Base-by-base conservation (phyloP, 1,140 invertebrate genomes). In the Brachionus paranguensis region DNA sequence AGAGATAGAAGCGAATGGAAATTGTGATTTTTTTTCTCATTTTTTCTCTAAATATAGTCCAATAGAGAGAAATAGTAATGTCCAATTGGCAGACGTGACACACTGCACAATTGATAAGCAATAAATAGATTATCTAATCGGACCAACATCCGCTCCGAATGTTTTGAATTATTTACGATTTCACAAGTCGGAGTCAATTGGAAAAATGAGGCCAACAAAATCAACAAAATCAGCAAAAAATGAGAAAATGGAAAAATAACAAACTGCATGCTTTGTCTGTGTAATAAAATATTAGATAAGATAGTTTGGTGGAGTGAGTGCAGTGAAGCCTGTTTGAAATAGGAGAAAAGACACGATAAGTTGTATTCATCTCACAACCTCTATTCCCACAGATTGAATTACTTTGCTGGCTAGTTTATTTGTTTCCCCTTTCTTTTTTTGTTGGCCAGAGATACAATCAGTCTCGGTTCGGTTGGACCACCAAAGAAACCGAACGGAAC, bases 161-260 rank as follows among this genome's bases (percentile, higher is more conserved):
- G 68, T 72, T 72, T 72, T 72, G 41, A 72, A 72, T 72, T 72
- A 72, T 72, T 72, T 72, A 72, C 68, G 68, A 72, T 72, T 72
- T 72, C 41, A 43, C 37, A 72, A 72, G 10, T 72, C n/a, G 41
- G 17, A 20, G 7, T 8, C n/a, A 72, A 72, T 72, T 17, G 20
- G 33, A 41, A 41, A 72, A 72, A 72, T 43, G 43, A 41, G 33
- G 7, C n/a, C 8, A 17, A 10, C 6, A 41, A 17, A 17, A 20
- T 60, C 53, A 60, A 60, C 53, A 24, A 17, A 17, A 20, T 53
- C n/a, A 53, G 8, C 1, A 64, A 29, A n/a, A 20, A 64, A n/a
- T n/a, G n/a, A n/a, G n/a, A 20, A 64, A 11, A 64, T 11, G 17
- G 8, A 24, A 68, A 33, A 27, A 7, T 20, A 37, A 20, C 12